Percentiles rank a stretch among this genome's conserved stretches.
These are phyloP conservation scores for Pollimyrus isidori DNA, from an alignment of 2,113 vertebrate genomes.

Conservation along the genomic window DNA sequence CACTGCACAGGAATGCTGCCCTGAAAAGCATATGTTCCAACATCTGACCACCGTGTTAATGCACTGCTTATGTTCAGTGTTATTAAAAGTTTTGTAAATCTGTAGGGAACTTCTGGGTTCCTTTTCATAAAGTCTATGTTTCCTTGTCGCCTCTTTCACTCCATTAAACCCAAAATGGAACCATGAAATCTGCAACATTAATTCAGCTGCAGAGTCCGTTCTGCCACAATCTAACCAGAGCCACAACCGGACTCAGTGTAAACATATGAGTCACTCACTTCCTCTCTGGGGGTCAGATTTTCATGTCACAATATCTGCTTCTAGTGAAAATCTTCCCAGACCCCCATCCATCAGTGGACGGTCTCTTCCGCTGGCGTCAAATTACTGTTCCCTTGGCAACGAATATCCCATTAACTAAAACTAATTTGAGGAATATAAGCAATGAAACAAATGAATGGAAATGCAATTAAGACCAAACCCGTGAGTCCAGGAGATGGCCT, in stretches of 20 bases:
- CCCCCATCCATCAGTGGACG: constrained; percentile 35
- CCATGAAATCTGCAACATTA: not conserved
- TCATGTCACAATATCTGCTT: constrained; percentile 32
- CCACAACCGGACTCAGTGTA: constrained; percentile 32
- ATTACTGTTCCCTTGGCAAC: constrained; percentile 33
- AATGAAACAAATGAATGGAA: not conserved
- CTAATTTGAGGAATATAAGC: not conserved
- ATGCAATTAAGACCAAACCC: not conserved
- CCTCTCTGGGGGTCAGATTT: constrained; percentile 44
- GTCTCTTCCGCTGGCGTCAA: constrained; percentile 31
- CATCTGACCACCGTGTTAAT: not conserved
- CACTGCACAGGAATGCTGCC: not conserved
- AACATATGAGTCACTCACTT: constrained; percentile 43
- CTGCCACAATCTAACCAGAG: not conserved
- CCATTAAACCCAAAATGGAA: not conserved
- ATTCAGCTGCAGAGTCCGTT: not conserved
- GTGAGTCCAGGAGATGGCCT: not conserved
- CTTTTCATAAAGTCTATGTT: not conserved
- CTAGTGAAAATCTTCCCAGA: constrained; percentile 47
- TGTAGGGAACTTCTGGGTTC: not conserved
- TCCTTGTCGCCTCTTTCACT: not conserved
- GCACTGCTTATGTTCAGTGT: not conserved
- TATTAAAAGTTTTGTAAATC: not conserved
- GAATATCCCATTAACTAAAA: constrained; percentile 18
- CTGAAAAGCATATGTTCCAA: not conserved